Conservation (phyloP, 2,797 vertebrate species). For the Taenioides sp. region DNA sequence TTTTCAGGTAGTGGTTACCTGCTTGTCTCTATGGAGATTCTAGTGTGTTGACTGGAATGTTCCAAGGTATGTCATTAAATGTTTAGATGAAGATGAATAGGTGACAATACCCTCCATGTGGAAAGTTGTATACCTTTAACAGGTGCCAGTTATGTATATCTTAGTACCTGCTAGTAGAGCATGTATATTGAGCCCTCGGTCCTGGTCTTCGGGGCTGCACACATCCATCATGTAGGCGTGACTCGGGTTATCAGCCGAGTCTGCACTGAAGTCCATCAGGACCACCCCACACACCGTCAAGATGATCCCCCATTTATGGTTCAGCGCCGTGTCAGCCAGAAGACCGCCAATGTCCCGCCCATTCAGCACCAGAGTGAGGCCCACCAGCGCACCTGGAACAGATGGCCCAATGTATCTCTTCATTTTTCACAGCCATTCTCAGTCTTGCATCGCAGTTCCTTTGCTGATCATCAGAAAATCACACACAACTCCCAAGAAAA, state of each 20-base stretch:
- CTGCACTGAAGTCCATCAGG: constrained; percentile 97
- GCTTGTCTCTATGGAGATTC: too few species aligned
- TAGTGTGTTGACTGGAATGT: too few species aligned
- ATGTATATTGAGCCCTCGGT: constrained; percentile 93
- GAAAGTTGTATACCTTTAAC: too few species aligned
- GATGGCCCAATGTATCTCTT: background rate
- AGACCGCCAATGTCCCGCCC: constrained; percentile 88
- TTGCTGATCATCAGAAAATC: background rate
- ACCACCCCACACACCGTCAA: constrained; percentile 94
- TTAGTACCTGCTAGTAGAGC: constrained; percentile 86
- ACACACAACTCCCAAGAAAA: too few species aligned
- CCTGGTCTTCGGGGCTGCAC: constrained; percentile 92
- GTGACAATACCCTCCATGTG: too few species aligned
- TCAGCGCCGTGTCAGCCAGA: constrained; percentile 83
- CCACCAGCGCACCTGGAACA: constrained; percentile 85
- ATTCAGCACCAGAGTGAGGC: constrained; percentile 90
- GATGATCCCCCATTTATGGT: constrained; percentile 94
- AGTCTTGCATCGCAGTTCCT: background rate
- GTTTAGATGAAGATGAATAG: too few species aligned
- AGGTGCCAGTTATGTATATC: too few species aligned
- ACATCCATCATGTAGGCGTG: constrained; percentile 99
- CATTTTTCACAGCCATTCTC: background rate
- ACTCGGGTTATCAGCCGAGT: constrained; percentile 95
- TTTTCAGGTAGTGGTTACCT: too few species aligned
- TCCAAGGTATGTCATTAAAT: too few species aligned